A percentile compares a stretch with the other conserved stretches of the same genome.
Conservation (phyloP, 23 tunicate genomes). For the Clavelina lepadiformis region DNA sequence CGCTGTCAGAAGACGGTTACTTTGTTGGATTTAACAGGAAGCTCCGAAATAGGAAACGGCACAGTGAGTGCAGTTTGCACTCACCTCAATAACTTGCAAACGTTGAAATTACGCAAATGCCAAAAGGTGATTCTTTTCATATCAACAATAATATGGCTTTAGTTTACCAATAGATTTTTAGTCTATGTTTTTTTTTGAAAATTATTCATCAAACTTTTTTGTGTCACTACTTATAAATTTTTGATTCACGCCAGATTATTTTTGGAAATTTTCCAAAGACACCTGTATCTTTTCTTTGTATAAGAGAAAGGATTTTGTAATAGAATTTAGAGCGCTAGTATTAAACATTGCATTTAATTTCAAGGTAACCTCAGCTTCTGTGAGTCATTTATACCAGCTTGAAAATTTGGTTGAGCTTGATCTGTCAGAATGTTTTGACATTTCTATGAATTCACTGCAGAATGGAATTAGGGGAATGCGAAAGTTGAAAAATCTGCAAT, state of each 20-base stretch:
- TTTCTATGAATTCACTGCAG: slow-evolving; percentile 25
- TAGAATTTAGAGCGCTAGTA: too few relatives aligned
- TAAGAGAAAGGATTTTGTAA: too few relatives aligned
- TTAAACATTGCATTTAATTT: too few relatives aligned
- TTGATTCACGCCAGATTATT: too few relatives aligned
- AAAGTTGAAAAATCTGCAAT: slow-evolving; percentile 8
- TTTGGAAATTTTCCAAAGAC: too few relatives aligned
- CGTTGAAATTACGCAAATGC: slow-evolving; percentile 31
- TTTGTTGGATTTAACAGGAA: slow-evolving; percentile 25
- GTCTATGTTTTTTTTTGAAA: too few relatives aligned
- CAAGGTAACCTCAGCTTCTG: slow-evolving; percentile 29
- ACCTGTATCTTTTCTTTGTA: too few relatives aligned
- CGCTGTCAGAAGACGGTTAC: slow-evolving; percentile 9
- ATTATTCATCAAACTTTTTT: too few relatives aligned
- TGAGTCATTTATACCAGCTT: slow-evolving; percentile 10
- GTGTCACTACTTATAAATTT: too few relatives aligned
- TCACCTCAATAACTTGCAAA: slow-evolving; percentile 1
- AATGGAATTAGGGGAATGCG: slow-evolving; percentile 16
- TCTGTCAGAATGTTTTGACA: slow-evolving; percentile 35
- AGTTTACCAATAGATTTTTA: too few relatives aligned
- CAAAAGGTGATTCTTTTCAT: slow-evolving; percentile 17
- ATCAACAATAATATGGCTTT: too few relatives aligned
- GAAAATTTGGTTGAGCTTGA: slow-evolving; percentile 10
- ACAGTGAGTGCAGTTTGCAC: slow-evolving; percentile 25
- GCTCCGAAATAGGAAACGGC: slow-evolving; percentile 28